Conservation (phyloP, 2,888 invertebrate species). For the Crioceris asparagi region DNA sequence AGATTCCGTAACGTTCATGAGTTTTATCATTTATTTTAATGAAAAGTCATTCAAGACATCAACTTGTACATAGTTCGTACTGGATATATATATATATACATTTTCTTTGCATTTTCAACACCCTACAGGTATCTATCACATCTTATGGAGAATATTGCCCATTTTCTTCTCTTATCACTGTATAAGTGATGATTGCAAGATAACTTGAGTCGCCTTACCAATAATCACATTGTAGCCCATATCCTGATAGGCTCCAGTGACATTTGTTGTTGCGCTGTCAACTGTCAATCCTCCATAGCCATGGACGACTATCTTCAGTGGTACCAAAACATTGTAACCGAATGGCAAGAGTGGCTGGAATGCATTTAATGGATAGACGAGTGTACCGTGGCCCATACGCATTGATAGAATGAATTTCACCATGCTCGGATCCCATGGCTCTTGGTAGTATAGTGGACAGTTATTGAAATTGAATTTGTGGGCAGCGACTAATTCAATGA, state of each 20-base stretch:
- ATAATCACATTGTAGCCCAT: constrained; percentile 30
- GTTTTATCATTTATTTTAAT: too few species aligned
- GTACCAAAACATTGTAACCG: constrained; percentile 21
- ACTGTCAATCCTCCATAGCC: constrained; percentile 37
- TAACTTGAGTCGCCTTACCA: too few species aligned
- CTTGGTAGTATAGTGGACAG: constrained; percentile 32
- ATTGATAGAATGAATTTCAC: constrained; percentile 33
- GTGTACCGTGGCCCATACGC: constrained; percentile 15
- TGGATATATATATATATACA: constrained; percentile 1
- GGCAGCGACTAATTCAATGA: too few species aligned
- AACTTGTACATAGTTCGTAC: too few species aligned
- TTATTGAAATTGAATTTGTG: too few species aligned
- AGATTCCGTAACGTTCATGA: too few species aligned
- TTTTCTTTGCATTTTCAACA: too few species aligned
- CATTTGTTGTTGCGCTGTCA: constrained; percentile 32
- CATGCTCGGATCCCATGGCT: constrained; percentile 32
- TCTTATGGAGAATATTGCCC: too few species aligned
- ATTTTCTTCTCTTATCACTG: too few species aligned
- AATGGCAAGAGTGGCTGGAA: constrained; percentile 27
- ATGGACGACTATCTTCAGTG: constrained; percentile 34
- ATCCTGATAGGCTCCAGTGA: constrained; percentile 29
- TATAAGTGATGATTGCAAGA: too few species aligned
- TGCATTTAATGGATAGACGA: constrained; percentile 25
- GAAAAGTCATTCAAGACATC: too few species aligned
- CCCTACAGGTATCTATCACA: too few species aligned